Conservation (phyloP, 37 sponge, comb jelly and placozoan species). For the Cladorhizidae sp. region DNA sequence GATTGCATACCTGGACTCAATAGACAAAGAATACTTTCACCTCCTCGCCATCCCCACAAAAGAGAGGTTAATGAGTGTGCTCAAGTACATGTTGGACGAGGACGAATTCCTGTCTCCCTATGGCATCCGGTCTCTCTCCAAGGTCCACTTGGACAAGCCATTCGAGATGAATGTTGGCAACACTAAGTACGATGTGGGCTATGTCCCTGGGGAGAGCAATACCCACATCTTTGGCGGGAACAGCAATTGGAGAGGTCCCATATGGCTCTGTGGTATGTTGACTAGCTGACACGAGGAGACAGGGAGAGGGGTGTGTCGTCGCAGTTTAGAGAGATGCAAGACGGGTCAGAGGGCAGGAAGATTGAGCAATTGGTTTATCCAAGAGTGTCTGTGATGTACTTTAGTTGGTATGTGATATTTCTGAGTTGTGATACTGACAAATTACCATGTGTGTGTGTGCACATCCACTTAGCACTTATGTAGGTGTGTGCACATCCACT, state of each 20-base stretch:
- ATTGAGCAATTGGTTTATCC: no score
- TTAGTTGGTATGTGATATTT: no score
- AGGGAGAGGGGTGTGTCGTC: no score
- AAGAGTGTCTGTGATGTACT: no score
- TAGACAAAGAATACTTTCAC: constrained; percentile 63
- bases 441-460: no score
- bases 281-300: neutral
- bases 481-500: no score
- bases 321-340: no score
- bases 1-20: constrained; percentile 77
- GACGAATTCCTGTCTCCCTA: constrained; percentile 93
- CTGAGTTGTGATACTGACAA: no score
- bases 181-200: constrained; percentile 63
- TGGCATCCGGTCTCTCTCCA: constrained; percentile 93
- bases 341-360: no score
- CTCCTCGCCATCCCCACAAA: constrained; percentile 88
- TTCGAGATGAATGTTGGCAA: constrained; percentile 76
- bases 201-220: constrained; percentile 96
- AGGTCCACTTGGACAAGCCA: constrained; percentile 81
- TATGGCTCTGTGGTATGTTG: constrained; percentile 88
- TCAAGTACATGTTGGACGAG: constrained; percentile 91
- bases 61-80: constrained; percentile 63
- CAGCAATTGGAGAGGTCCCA: constrained; percentile 98
- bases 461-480: no score
- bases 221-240: constrained; percentile 96